Evolutionary conservation across 2,113 vertebrate genomes (phyloP).

Genomic region (Anoplopoma fimbria): DNA sequence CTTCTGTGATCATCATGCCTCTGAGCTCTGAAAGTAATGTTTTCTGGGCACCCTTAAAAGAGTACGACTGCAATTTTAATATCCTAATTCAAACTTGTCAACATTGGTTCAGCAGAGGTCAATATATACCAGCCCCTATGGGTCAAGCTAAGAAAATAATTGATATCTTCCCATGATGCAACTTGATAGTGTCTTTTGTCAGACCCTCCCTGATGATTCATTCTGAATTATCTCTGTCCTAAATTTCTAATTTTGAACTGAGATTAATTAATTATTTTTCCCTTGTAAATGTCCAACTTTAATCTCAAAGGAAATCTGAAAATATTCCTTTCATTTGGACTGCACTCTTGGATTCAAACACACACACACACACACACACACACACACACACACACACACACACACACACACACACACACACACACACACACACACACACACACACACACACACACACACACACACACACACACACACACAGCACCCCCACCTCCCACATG

Average conservation of each 20-base stretch:
- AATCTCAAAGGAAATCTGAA: neutral
- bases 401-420: neutral
- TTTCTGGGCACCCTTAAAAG: neutral
- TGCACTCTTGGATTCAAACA: neutral
- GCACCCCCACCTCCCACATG: neutral
- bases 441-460: neutral
- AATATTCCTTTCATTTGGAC: neutral
- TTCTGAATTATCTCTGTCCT: neutral
- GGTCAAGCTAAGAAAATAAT: neutral
- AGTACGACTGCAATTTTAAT: neutral
- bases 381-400: neutral
- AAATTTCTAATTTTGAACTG: slow-evolving; percentile 7
- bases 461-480: neutral
- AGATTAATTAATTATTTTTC: neutral
- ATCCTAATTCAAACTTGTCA: too few relatives aligned
- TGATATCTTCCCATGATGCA: neutral
- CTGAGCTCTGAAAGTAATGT: neutral
- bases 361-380: neutral
- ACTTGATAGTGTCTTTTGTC: neutral
- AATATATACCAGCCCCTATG: neutral
- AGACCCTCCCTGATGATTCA: neutral
- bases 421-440: neutral
- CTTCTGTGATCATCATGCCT: neutral
- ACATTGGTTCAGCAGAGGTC: neutral
- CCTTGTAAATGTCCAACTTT: neutral